Evolutionary conservation across 2,113 vertebrate genomes (phyloP), one percentile per base, ranked within the genome.

Genomic region (Equus przewalskii): DNA sequence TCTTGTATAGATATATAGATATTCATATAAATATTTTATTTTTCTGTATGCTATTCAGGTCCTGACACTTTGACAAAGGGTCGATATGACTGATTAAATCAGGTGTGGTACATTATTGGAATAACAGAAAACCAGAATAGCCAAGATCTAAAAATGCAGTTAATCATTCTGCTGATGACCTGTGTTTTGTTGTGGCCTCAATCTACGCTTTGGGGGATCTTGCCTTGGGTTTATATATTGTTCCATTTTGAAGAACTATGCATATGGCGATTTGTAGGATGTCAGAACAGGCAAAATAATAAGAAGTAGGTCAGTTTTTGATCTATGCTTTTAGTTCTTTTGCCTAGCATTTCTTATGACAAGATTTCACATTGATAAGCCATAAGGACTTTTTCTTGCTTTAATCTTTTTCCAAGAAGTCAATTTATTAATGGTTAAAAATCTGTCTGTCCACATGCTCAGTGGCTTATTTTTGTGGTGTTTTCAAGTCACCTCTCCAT

Each of bases 71-170:
- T 96, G 96, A 96, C 91, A 96, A 98, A 98, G 46, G 44, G 83
- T 86, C 62, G 46, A 54, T 89, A 95, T 60, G 89, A 91, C 96
- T 96, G 69, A 97, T 95, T 97, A 97, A 98, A 98, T 95, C 94
- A 93, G 36, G 85, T 96, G 75, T 82, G 85, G 84, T 94, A 97
- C 93, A 91, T 80, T 56, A 93, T 90, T 75, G 76, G 75, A 93
- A 86, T 97, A 97, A 97, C 94, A 91, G 75, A 96, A 92, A 96
- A 56, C 7, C 67, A 26, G 36, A 94, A 93, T 73, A 64, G 67
- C 19, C 82, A 79, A 93, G 67, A 96, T 92, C 21, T 95, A 69
- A 97, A 98, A 89, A 78, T 18, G 62, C 75, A 83, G 26, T 98
- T 93, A 88, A 81, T 96, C 56, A 18, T 22, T 1, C 65, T 93